Base-by-base conservation (phyloP, 2,888 invertebrate genomes). In the Drosophila tripunctata region DNA sequence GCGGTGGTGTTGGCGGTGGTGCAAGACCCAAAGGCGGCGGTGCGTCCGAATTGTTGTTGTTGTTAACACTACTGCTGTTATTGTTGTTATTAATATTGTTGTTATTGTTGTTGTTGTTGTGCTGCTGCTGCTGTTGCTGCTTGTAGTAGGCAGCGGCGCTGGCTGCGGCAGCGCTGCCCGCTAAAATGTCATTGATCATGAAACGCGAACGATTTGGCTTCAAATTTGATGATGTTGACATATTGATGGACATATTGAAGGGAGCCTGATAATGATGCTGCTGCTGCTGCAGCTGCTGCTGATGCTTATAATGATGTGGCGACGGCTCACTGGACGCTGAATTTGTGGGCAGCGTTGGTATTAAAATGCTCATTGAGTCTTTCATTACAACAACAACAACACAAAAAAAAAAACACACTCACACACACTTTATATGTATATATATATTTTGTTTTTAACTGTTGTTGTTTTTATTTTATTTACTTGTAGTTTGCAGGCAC, bases 361-460 rank as follows among this genome's bases (percentile, higher is more conserved):
- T 82, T 72, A 89, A 70, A 56, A 90, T 87, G 83, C 90, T 90
- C 89, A 89, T 89, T 88, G 89, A 89, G 77, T 90, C 89, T 90
- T 89, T 89, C 89, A 89, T 89, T 83, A 78, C 88, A n/a, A n/a
- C n/a, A n/a, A n/a, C 80, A 41, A 33, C 31, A 24, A 43, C 44
- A 45, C 45, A 41, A 30, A 38, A 27, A 27, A 10, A 27, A 27
- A 27, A 21, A 21, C n/a, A n/a, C n/a, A n/a, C n/a, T n/a, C n/a
- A n/a, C n/a, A n/a, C n/a, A n/a, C n/a, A n/a, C n/a, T n/a, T n/a
- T n/a, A n/a, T n/a, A n/a, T n/a, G n/a, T n/a, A n/a, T n/a, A n/a
- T 4, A 21, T 21, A 10, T 27, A 27, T 10, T 27, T 27, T 10
- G 3, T 10, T 10, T 27, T 27, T 10, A 52, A 8, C 12, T 35